Evolutionary conservation across 2,888 invertebrate genomes (phyloP), one percentile per base, ranked within the genome.

Genomic region (Priocnemis perturbator): DNA sequence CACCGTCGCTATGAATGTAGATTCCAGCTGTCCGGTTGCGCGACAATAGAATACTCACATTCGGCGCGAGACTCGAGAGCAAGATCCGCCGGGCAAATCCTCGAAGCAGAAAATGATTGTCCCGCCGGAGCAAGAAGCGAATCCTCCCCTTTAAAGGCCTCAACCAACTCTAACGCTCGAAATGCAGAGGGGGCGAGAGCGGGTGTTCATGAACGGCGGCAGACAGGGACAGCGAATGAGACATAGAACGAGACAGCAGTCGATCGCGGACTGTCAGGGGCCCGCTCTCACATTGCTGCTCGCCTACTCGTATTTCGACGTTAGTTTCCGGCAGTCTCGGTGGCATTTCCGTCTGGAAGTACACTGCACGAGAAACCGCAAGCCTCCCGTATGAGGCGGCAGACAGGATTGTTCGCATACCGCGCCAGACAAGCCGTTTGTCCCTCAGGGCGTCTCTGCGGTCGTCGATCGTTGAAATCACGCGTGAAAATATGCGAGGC

Each of bases 331-430:
- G 67, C 68, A 73, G 77, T 73, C 75, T 70, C 68, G 77, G 64
- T 77, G 78, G 77, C 77, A 79, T 79, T 79, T 79, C 77, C 77
- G 77, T 75, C 69, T 74, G 66, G 61, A 67, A 69, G 67, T 74
- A 74, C 69, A 71, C 69, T 74, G 67, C 69, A 74, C 65, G 77
- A 74, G 81, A 77, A 81, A 82, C 85, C 83, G 78, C 83, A 79
- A 77, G 75, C 71, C 79, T 74, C 71, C 74, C 71, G 67, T 77
- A 74, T 66, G 76, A 78, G 70, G 67, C 73, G 72, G 79, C 73
- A 81, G 76, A 77, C 77, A 71, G 77, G 76, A 83, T 81, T 83
- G 81, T 78, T 82, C 79, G 79, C 77, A 77, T 79, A 79, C 77
- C 78, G 52, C 60, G 48, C 60, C 71, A 58, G 63, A 74, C 74